phyloP scores from a whole-genome alignment of 2,113 vertebrate genomes.

The Pelodiscus sinensis region DNA sequence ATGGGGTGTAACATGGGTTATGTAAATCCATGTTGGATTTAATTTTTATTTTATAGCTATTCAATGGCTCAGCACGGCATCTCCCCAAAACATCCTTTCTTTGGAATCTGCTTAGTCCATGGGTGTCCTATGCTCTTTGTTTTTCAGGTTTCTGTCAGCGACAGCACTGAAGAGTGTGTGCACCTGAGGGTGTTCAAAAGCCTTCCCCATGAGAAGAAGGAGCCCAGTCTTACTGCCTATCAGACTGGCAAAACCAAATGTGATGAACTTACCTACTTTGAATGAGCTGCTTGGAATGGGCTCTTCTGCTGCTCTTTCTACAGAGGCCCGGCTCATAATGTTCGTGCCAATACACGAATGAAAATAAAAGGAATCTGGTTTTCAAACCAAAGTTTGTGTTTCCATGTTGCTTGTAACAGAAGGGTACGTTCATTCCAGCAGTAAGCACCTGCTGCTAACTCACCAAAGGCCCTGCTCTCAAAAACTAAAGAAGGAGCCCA shows the following conservation, averaged over 20 bases:
- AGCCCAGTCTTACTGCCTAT: neutral
- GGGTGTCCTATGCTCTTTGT: accelerated
- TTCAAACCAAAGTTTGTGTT: neutral
- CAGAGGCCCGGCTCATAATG: accelerated
- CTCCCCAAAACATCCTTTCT: neutral
- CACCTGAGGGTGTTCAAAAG: constrained; percentile 73
- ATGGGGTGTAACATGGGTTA: neutral
- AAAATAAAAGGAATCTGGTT: neutral
- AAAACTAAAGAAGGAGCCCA: neutral
- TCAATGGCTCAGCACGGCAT: neutral
- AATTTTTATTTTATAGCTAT: neutral
- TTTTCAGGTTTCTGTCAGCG: constrained; percentile 75
- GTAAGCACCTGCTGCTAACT: neutral
- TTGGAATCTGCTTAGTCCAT: neutral
- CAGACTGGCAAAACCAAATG: constrained; percentile 73
- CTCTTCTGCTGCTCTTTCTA: neutral
- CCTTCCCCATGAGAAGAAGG: constrained; percentile 53
- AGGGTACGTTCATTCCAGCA: neutral
- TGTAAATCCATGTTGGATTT: neutral
- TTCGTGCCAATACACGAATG: accelerated
- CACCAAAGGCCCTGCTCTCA: neutral
- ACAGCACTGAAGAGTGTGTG: accelerated
- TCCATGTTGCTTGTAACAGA: accelerated
- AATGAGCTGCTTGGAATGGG: accelerated
- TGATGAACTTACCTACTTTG: constrained; percentile 80